Percentiles rank a stretch among this genome's conserved stretches.
Evolutionary conservation across 2,797 vertebrate genomes (phyloP).

Genomic region (Cetoscarus ocellatus): DNA sequence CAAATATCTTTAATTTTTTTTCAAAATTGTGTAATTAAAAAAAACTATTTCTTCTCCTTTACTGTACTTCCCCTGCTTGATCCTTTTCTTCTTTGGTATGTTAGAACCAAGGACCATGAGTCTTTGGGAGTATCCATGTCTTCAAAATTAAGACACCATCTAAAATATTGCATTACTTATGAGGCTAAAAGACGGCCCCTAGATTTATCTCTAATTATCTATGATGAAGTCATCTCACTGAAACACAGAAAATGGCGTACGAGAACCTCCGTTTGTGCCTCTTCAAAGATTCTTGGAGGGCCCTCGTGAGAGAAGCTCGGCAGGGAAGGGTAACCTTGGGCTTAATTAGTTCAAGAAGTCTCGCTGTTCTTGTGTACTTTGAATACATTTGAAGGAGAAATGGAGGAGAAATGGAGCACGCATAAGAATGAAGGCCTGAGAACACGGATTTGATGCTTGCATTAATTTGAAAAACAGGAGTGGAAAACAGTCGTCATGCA

Average conservation of each 20-base stretch:
- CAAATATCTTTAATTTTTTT: no score
- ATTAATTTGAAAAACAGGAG: conserved; percentile 49
- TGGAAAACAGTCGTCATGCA: conserved; percentile 47
- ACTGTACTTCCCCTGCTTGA: no score
- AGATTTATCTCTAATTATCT: conserved; percentile 25
- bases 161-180: background rate
- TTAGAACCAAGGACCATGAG: no score
- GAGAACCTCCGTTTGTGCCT: conserved; percentile 35
- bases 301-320: conserved; percentile 21
- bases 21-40: no score
- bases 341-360: conserved; percentile 69
- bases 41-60: no score
- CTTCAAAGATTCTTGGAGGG: conserved; percentile 30
- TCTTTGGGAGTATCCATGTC: background rate
- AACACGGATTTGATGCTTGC: conserved; percentile 27
- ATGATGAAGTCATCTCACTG: conserved; percentile 40
- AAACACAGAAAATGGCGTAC: conserved; percentile 29
- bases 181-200: background rate
- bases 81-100: no score
- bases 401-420: conserved; percentile 35
- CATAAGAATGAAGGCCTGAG: conserved; percentile 38
- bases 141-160: conserved; percentile 7
- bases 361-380: conserved; percentile 41
- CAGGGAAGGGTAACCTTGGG: conserved; percentile 45
- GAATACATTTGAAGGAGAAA: conserved; percentile 49